Conservation (phyloP, 2,888 invertebrate genomes). For the Polia nebulosa region DNA sequence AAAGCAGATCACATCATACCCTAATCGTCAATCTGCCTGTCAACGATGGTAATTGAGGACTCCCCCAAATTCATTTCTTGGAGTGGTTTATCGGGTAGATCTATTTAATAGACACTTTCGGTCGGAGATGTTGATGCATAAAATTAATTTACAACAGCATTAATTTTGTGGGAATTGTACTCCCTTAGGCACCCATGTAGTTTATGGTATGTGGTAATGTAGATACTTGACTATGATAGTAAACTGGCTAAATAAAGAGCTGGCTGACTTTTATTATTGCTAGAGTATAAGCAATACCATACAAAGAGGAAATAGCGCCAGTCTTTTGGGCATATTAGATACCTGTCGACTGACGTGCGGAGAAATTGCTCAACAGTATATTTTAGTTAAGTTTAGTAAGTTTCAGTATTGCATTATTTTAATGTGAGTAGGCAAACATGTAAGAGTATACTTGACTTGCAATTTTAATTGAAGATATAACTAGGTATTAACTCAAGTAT, state of each 20-base stretch:
- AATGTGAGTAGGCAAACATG: background rate
- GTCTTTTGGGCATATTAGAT: too few relatives aligned
- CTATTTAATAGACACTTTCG: conserved; percentile 32
- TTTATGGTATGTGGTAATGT: background rate
- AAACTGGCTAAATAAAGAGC: too few relatives aligned
- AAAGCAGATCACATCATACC: conserved; percentile 47
- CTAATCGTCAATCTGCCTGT: conserved; percentile 46
- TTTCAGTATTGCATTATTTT: too few relatives aligned
- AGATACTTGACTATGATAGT: too few relatives aligned
- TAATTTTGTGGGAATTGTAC: background rate
- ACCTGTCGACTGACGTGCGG: background rate
- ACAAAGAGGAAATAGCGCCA: too few relatives aligned
- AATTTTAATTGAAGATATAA: too few relatives aligned
- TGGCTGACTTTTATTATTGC: too few relatives aligned
- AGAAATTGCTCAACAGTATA: background rate
- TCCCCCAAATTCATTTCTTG: conserved; percentile 36
- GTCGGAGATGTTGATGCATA: conserved; percentile 17
- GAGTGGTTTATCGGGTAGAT: conserved; percentile 32
- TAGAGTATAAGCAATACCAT: too few relatives aligned
- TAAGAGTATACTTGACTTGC: background rate
- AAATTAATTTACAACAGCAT: conserved; percentile 21
- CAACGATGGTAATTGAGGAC: conserved; percentile 34
- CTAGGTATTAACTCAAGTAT: too few relatives aligned
- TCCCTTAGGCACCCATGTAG: background rate
- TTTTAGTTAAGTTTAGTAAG: too few relatives aligned